These are phyloP conservation scores for Neoniphon sammara DNA, from an alignment of 2,797 vertebrate genomes.

Conservation along the genomic window DNA sequence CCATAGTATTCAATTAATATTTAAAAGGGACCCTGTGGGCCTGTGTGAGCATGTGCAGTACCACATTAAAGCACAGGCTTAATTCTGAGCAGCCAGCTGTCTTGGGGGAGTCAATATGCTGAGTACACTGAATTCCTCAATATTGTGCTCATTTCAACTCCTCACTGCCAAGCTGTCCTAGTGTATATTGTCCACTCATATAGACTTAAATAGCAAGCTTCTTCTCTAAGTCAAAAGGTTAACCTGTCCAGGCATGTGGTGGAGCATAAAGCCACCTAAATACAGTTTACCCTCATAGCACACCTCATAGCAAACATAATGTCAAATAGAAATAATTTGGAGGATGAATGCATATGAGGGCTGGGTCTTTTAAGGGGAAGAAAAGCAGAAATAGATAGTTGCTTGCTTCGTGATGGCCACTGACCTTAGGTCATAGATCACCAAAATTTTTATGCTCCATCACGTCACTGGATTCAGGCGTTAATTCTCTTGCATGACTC, in stretches of 20 bases:
- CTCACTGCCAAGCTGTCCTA: neutral
- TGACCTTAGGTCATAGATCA: no score
- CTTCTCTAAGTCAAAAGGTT: neutral
- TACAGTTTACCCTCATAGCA: neutral
- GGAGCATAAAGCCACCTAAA: slow-evolving; percentile 6
- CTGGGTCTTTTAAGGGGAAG: no score
- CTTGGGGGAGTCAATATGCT: slow-evolving; percentile 52
- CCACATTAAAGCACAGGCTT: slow-evolving; percentile 46
- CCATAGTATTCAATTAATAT: slow-evolving; percentile 63
- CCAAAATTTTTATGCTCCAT: no score
- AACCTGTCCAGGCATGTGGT: neutral
- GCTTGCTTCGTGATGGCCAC: no score
- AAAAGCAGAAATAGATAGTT: no score
- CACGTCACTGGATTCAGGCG: no score
- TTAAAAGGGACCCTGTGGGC: slow-evolving; percentile 50
- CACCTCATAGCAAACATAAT: no score
- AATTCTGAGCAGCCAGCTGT: slow-evolving; percentile 48
- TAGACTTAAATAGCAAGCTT: no score
- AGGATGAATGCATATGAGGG: no score
- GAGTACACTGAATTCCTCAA: slow-evolving; percentile 65
- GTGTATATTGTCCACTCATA: neutral
- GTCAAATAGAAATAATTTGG: no score
- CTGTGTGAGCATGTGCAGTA: slow-evolving; percentile 17
- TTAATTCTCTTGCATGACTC: no score
- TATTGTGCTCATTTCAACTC: slow-evolving; percentile 49